A percentile compares a stretch with the other conserved stretches of the same genome.
phyloP scores from a whole-genome alignment of 2,797 vertebrate genomes.

The Etheostoma perlongum region DNA sequence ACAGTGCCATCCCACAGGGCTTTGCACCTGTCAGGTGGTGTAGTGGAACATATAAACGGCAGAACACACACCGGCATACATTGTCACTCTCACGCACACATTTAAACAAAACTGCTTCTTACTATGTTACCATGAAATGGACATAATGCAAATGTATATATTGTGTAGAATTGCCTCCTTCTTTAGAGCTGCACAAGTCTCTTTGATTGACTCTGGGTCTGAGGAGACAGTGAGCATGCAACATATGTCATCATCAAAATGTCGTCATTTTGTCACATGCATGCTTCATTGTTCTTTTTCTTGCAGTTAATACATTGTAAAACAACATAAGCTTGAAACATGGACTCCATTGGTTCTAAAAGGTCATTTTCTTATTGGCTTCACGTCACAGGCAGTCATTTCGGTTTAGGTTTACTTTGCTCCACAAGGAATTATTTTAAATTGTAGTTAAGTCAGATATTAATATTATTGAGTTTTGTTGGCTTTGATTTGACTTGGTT shows the following conservation, averaged over 20 bases:
- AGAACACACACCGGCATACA: conserved; percentile 65
- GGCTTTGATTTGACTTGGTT: background rate
- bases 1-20: conserved; percentile 74
- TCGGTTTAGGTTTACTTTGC: background rate
- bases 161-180: background rate
- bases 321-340: background rate
- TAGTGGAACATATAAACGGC: conserved; percentile 54
- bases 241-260: background rate
- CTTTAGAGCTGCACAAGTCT: background rate
- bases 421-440: background rate
- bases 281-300: background rate
- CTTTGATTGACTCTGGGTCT: background rate
- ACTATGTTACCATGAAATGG: conserved; percentile 10
- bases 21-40: conserved; percentile 70
- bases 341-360: background rate
- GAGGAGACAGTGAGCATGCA: background rate
- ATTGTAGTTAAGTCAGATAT: conserved; percentile 7
- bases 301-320: conserved; percentile 8
- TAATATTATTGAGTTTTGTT: background rate
- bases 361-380: background rate
- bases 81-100: conserved; percentile 43
- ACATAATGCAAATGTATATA: background rate
- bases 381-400: background rate
- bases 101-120: background rate
- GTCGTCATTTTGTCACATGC: background rate